Conservation (phyloP, 2,113 vertebrate genomes). For the Pelodiscus sinensis region DNA sequence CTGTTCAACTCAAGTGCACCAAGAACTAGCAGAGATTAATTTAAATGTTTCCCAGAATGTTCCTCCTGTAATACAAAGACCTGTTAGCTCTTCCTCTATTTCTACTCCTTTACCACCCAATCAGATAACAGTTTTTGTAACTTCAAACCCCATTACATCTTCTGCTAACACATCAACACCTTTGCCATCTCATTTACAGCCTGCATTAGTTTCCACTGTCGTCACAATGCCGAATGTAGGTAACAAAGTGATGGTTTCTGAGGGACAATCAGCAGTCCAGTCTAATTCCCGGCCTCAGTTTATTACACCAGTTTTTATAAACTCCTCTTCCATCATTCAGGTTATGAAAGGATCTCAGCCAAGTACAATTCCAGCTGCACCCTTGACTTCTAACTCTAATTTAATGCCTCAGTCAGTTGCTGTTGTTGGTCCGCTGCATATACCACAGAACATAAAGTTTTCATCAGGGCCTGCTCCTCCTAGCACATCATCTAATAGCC, state of each 20-base stretch:
- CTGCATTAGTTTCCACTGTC: conserved; percentile 88
- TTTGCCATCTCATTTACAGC: conserved; percentile 82
- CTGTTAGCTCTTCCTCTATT: conserved; percentile 85
- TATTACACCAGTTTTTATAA: conserved; percentile 93
- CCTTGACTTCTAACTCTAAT: conserved; percentile 78
- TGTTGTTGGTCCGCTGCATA: conserved; percentile 89
- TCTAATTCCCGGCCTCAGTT: conserved; percentile 86
- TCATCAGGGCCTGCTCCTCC: conserved; percentile 79
- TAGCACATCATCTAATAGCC: conserved; percentile 70
- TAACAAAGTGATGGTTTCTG: conserved; percentile 87
- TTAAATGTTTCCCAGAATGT: conserved; percentile 80
- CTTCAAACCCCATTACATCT: conserved; percentile 91
- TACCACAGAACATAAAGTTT: conserved; percentile 91
- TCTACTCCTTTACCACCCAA: conserved; percentile 83
- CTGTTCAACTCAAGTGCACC: conserved; percentile 70
- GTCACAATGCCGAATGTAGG: conserved; percentile 87
- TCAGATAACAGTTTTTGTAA: conserved; percentile 96
- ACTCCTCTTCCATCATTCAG: conserved; percentile 91
- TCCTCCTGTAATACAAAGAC: conserved; percentile 86
- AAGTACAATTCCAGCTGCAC: conserved; percentile 79
- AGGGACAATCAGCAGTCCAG: conserved; percentile 81
- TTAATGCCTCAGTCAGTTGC: conserved; percentile 82
- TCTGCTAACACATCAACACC: conserved; percentile 84
- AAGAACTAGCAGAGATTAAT: conserved; percentile 78
- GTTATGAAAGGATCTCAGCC: conserved; percentile 92